Evolutionary conservation across 2,113 vertebrate species (phyloP).

Genomic region (Amazona guildingii): DNA sequence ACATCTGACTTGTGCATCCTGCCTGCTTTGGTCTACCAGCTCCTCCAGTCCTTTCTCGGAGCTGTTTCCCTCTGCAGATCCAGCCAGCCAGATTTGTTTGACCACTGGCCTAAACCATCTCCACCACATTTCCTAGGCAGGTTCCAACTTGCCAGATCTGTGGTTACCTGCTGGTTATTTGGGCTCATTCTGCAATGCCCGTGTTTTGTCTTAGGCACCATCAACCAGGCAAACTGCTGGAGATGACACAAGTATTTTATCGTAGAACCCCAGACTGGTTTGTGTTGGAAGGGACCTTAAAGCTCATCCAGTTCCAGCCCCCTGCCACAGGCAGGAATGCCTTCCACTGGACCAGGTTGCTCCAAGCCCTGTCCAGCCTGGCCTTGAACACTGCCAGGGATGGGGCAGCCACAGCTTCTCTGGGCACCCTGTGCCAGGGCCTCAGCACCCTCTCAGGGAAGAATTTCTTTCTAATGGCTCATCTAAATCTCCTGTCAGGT

Average conservation of each 20-base stretch:
- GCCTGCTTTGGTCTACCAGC: not conserved
- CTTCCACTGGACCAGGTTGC: no score
- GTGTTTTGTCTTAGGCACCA: not conserved
- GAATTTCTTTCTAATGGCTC: no score
- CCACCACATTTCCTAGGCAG: not conserved
- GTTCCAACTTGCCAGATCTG: not conserved
- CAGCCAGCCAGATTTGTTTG: not conserved
- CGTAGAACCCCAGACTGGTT: not conserved
- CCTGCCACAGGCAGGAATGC: no score
- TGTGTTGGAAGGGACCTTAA: not conserved
- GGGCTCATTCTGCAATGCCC: not conserved
- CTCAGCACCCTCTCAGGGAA: no score
- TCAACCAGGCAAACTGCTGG: not conserved
- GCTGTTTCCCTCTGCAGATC: not conserved
- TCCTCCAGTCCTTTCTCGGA: accelerated
- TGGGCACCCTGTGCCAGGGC: no score
- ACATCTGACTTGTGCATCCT: not conserved
- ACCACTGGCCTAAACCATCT: not conserved
- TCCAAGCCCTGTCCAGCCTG: no score
- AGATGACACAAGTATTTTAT: not conserved
- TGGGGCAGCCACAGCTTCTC: no score
- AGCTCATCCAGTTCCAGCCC: no score
- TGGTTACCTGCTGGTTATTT: not conserved
- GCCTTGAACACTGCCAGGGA: no score
- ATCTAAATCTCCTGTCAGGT: no score